Percentiles rank a stretch among this genome's conserved stretches.
Evolutionary conservation across 1,140 invertebrate genomes (phyloP).

Genomic region (Elymnias hypermnestra): DNA sequence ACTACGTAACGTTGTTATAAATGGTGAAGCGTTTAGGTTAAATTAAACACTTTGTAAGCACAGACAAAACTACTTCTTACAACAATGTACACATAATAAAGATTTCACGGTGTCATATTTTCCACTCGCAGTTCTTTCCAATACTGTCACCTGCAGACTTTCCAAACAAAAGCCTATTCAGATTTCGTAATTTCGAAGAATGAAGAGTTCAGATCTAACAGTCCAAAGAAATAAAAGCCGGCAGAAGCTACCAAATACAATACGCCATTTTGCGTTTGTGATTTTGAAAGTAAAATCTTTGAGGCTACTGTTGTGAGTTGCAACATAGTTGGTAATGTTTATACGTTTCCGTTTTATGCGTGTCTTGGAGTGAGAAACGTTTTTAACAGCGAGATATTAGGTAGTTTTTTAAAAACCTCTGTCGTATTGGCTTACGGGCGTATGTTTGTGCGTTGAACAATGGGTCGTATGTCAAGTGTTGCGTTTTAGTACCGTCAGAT

Average conservation of each 20-base stretch:
- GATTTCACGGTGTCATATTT: background rate
- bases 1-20: too few species aligned
- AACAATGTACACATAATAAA: background rate
- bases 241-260: slow-evolving; percentile 1
- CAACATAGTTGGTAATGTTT: too few species aligned
- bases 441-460: background rate
- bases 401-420: too few species aligned
- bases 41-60: too few species aligned
- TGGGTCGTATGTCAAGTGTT: background rate
- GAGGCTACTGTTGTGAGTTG: slow-evolving; percentile 7
- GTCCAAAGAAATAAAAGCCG: background rate
- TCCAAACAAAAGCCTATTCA: slow-evolving; percentile 3
- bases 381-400: background rate
- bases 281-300: slow-evolving; percentile 6
- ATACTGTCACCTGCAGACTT: background rate
- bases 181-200: slow-evolving; percentile 2
- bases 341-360: too few species aligned
- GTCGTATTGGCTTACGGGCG: background rate
- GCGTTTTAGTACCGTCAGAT: slow-evolving; percentile 3
- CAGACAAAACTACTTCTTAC: background rate
- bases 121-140: background rate
- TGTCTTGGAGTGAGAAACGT: too few species aligned
- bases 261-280: slow-evolving; percentile 3
- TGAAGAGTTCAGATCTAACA: slow-evolving; percentile 6
- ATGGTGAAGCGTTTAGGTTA: too few species aligned